A percentile compares a stretch with the other conserved stretches of the same genome.
phyloP scores from a whole-genome alignment of 2,797 vertebrate species.

The Champsocephalus gunnari region DNA sequence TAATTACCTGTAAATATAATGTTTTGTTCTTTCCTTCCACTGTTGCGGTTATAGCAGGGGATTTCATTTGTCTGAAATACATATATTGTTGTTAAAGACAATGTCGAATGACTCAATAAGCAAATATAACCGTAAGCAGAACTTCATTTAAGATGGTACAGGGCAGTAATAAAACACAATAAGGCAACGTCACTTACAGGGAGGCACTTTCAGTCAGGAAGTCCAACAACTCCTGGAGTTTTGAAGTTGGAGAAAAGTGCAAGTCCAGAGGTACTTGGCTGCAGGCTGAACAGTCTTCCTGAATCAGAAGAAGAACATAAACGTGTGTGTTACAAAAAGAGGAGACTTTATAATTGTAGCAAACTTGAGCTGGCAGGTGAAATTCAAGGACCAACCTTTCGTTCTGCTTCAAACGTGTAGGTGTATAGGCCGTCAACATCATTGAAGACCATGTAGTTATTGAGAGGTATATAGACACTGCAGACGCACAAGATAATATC shows the following conservation, averaged over 20 bases:
- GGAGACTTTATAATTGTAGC: background rate
- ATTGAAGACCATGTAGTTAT: conserved; percentile 95
- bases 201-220: conserved; percentile 90
- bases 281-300: conserved; percentile 94
- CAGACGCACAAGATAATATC: conserved; percentile 1
- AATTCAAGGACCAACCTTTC: conserved; percentile 86
- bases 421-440: conserved; percentile 93
- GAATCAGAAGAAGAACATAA: conserved; percentile 18
- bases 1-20: conserved; percentile 93
- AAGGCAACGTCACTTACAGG: conserved; percentile 84
- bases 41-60: conserved; percentile 93
- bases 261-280: conserved; percentile 92
- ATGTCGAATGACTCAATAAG: background rate
- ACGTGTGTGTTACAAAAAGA: conserved; percentile 12
- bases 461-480: conserved; percentile 92
- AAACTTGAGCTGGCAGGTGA: conserved; percentile 2
- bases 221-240: conserved; percentile 92
- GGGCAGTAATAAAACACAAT: background rate
- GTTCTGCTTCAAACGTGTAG: conserved; percentile 93
- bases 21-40: conserved; percentile 95
- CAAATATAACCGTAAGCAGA: background rate
- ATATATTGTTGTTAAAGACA: conserved; percentile 6
- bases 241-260: conserved; percentile 89
- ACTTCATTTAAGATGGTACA: background rate
- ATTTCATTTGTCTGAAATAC: conserved; percentile 92